These are phyloP conservation scores for Mylabris sibirica DNA, from an alignment of 2,888 invertebrate species.

Conservation along the genomic window DNA sequence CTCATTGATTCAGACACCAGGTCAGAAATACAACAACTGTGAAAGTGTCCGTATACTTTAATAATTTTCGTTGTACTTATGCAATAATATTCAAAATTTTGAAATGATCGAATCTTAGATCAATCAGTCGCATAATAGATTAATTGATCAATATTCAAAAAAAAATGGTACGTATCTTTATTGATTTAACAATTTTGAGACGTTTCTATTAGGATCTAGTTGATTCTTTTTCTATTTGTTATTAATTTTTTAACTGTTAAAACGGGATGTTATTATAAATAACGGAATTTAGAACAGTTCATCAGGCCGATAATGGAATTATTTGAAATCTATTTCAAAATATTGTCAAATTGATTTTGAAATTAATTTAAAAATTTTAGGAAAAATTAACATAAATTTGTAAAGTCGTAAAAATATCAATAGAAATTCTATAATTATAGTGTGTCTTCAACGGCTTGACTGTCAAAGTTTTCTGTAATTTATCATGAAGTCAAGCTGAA, in stretches of 20 bases:
- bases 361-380: no score
- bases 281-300: background rate
- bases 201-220: background rate
- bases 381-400: no score
- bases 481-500: background rate
- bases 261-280: background rate
- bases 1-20: background rate
- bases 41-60: background rate
- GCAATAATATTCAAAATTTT: background rate
- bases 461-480: background rate
- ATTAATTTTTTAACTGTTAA: slow-evolving; percentile 1
- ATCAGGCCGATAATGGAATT: background rate
- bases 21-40: slow-evolving; percentile 5
- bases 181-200: no score
- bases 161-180: slow-evolving; percentile 10
- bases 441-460: no score
- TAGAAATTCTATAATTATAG: no score
- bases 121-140: background rate
- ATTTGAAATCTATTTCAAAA: background rate
- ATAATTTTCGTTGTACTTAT: background rate
- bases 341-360: background rate
- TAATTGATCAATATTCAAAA: background rate
- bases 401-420: no score
- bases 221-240: background rate
- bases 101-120: background rate